Evolutionary conservation across 2,888 invertebrate species (phyloP), one percentile per base, ranked within the genome.

Genomic region (Sarcophaga subvicina): DNA sequence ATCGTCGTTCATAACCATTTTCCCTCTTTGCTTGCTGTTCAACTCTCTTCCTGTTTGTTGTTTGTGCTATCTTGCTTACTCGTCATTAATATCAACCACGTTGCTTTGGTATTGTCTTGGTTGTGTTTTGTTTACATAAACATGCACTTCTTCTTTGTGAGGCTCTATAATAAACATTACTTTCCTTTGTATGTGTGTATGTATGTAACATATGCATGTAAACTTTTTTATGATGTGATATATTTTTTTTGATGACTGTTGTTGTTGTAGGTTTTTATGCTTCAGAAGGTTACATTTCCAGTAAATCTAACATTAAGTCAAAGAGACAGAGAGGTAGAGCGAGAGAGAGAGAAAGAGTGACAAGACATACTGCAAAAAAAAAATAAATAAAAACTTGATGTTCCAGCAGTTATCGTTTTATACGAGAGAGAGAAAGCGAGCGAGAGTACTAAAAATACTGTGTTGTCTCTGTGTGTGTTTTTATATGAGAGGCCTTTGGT

Each of bases 221-320:
- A 37, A 20, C 54, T 47, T 5, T 5, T 49, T 49, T 75, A 2
- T 75, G 22, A 72, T 77, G 60, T 77, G 63, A 25, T 62, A 60
- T 66, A 27, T 71, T 37, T 37, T n/a, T 70, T 70, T 69, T 60
- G 59, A 54, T 70, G 10, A 8, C 20, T 27, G 8, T 45, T 83
- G 80, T 70, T 64, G 45, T 59, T 76, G 63, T 20, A 37, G 66
- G 45, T 64, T 60, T 71, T 62, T 70, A 20, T 72, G 59, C 73
- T 80, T 59, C 83, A 77, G 80, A 86, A 86, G 86, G 80, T 77
- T 81, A 81, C 76, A 77, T 77, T 49, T 27, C 75, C n/a, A 49
- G 59, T 49, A 83, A n/a, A 59, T 72, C 25, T 17, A 10, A 77
- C 77, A 70, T 83, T 59, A 49, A 83, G 37, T 77, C 60, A 37